phyloP scores from a whole-genome alignment of 2,888 invertebrate species.

The Escarpia spicata region DNA sequence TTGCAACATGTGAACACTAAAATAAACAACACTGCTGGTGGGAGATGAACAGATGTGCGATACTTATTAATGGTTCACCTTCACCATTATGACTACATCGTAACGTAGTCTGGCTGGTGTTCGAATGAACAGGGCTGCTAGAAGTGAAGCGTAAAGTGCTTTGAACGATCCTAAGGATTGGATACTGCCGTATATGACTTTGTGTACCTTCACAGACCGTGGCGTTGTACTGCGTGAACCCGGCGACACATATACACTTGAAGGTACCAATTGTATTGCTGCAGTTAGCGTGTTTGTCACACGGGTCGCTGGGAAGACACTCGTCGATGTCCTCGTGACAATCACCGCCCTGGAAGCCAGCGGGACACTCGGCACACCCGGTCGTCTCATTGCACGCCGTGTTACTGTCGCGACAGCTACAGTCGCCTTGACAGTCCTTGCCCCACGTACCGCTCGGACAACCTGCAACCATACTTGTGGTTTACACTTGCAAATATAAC shows the following conservation, averaged over 20 bases:
- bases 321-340: constrained; percentile 22
- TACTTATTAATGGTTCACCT: no score
- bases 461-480: neutral
- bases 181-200: no score
- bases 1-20: no score
- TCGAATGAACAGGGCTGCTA: no score
- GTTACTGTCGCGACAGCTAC: neutral
- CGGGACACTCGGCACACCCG: neutral
- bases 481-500: no score
- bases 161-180: no score
- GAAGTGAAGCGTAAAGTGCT: neutral
- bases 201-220: neutral
- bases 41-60: no score
- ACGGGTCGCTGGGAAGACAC: constrained; percentile 7
- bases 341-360: neutral
- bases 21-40: no score
- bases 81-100: no score
- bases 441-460: constrained; percentile 20
- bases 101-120: no score
- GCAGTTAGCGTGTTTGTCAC: constrained; percentile 17
- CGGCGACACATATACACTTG: neutral
- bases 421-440: neutral
- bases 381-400: neutral
- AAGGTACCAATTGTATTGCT: constrained; percentile 18
- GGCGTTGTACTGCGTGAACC: neutral